phyloP scores from a whole-genome alignment of 2,888 invertebrate genomes.

The Caenorhabditis sp. region DNA sequence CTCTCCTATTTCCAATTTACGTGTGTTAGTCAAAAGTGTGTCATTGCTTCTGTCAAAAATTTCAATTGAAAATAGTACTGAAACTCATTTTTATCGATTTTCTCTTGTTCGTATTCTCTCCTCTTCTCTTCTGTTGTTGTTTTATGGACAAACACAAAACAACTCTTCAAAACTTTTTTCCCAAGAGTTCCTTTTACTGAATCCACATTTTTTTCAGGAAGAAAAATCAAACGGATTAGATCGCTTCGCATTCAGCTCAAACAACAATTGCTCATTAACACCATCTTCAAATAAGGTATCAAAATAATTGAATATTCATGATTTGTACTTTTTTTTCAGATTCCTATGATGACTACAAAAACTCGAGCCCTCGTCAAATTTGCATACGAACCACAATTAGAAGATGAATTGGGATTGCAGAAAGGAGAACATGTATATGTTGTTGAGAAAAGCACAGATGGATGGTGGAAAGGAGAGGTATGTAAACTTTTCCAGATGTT shows the following conservation, averaged over 20 bases:
- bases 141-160: background rate
- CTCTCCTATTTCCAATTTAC: background rate
- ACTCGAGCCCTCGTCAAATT: slow-evolving; percentile 87
- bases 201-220: slow-evolving; percentile 18
- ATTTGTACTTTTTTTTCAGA: slow-evolving; percentile 9
- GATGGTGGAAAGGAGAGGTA: slow-evolving; percentile 91
- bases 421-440: slow-evolving; percentile 94
- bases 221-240: slow-evolving; percentile 33
- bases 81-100: slow-evolving; percentile 1
- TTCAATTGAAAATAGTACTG: background rate
- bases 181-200: background rate
- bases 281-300: slow-evolving; percentile 35
- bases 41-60: background rate
- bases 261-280: slow-evolving; percentile 36
- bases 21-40: background rate
- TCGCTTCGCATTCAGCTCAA: slow-evolving; percentile 27
- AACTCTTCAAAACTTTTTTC: slow-evolving; percentile 5
- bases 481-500: no score
- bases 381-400: slow-evolving; percentile 83
- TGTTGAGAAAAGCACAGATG: slow-evolving; percentile 96
- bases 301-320: background rate
- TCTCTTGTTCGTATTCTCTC: background rate
- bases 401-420: slow-evolving; percentile 90
- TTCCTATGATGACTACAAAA: slow-evolving; percentile 32
- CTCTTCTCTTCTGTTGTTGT: background rate